Evolutionary conservation across 2,888 invertebrate species (phyloP).

Genomic region (Ctena decussata): DNA sequence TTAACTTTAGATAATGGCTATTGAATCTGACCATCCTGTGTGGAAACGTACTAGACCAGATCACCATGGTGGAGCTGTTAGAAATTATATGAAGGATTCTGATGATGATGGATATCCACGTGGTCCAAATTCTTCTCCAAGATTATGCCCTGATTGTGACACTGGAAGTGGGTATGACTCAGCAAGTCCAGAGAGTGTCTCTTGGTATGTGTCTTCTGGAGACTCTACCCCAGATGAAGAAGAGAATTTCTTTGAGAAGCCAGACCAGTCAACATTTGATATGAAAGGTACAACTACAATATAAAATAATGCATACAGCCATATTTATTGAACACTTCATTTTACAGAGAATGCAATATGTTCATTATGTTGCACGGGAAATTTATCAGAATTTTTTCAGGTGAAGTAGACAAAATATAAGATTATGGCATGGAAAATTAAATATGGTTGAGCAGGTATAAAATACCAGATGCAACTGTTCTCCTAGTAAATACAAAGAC

Average conservation of each 20-base stretch:
- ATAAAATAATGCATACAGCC: no score
- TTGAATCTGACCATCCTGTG: conserved; percentile 79
- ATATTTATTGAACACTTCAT: no score
- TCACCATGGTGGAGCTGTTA: conserved; percentile 85
- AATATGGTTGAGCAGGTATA: no score
- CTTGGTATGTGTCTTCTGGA: conserved; percentile 79
- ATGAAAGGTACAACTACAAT: conserved; percentile 79
- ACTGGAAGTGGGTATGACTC: conserved; percentile 80
- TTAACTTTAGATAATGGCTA: conserved; percentile 83
- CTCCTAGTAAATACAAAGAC: no score
- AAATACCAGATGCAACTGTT: no score
- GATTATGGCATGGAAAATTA: no score
- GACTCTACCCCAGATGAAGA: conserved; percentile 63
- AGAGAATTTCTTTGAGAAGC: conserved; percentile 45
- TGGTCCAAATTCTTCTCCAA: conserved; percentile 82
- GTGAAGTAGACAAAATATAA: no score
- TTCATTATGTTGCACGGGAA: no score
- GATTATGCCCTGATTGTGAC: conserved; percentile 75
- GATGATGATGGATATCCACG: conserved; percentile 83
- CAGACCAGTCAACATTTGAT: conserved; percentile 67
- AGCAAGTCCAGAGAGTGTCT: conserved; percentile 77
- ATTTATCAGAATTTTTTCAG: no score
- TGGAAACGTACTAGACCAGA: conserved; percentile 84
- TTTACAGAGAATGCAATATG: no score
- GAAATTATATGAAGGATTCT: conserved; percentile 79